Evolutionary conservation across 2,113 vertebrate species (phyloP).

Genomic region (Cyprinodon tularosa): DNA sequence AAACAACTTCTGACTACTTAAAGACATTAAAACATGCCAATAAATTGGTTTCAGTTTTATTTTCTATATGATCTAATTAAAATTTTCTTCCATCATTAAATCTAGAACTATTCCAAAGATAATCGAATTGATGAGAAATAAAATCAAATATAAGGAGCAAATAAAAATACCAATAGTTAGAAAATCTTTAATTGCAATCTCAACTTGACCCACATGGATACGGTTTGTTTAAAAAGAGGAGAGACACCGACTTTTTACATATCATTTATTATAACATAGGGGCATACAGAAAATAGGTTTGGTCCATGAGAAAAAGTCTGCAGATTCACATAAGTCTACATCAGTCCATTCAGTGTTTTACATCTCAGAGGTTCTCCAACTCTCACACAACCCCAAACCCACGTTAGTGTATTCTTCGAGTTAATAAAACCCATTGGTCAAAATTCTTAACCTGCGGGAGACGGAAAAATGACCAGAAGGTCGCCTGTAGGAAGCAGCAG

Average conservation of each 20-base stretch:
- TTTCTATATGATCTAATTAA: too few species aligned
- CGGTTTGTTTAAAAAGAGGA: background rate
- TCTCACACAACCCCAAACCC: conserved; percentile 26
- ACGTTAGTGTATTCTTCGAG: conserved; percentile 68
- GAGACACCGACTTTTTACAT: conserved; percentile 59
- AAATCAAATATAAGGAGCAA: too few species aligned
- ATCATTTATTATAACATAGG: conserved; percentile 83
- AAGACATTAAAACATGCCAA: too few species aligned
- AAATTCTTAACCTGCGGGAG: conserved; percentile 30
- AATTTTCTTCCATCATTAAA: too few species aligned
- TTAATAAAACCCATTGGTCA: conserved; percentile 46
- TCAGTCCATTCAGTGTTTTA: conserved; percentile 40
- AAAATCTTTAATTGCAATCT: background rate
- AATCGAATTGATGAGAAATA: too few species aligned
- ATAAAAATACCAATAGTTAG: too few species aligned
- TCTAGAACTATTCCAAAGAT: too few species aligned
- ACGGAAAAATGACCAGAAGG: conserved; percentile 23
- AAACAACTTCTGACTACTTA: too few species aligned
- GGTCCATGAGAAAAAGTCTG: conserved; percentile 80
- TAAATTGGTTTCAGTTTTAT: background rate
- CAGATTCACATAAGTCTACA: conserved; percentile 63
- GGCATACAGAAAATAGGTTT: conserved; percentile 84
- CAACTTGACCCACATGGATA: background rate
- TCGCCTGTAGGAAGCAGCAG: conserved; percentile 29
- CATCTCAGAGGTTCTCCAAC: conserved; percentile 26